Conservation (phyloP, 2,888 invertebrate species). For the Ctena decussata region DNA sequence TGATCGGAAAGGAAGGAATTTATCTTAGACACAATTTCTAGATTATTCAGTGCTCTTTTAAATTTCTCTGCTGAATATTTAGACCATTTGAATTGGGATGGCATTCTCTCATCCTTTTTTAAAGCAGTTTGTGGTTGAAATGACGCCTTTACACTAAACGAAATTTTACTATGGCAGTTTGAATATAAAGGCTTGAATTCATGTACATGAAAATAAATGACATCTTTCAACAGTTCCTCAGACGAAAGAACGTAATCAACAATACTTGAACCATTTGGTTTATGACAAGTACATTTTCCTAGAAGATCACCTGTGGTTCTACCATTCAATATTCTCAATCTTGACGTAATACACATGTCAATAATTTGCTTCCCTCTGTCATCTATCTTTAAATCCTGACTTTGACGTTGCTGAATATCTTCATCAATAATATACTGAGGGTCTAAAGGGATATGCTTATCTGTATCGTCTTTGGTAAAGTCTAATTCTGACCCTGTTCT, state of each 20-base stretch:
- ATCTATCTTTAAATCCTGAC: neutral
- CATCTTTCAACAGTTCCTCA: neutral
- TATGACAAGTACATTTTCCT: slow-evolving; percentile 3
- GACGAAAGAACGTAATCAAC: neutral
- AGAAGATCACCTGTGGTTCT: neutral
- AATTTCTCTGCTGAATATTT: slow-evolving; percentile 2
- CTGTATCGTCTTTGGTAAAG: neutral
- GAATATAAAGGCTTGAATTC: neutral
- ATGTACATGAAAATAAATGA: slow-evolving; percentile 10
- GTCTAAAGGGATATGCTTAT: neutral
- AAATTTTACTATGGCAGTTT: neutral
- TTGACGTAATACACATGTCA: neutral
- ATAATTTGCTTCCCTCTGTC: neutral
- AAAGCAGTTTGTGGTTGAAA: neutral
- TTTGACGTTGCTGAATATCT: neutral
- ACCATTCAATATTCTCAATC: neutral
- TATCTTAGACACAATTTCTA: neutral
- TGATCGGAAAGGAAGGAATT: no score
- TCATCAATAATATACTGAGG: neutral
- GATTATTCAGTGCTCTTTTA: neutral
- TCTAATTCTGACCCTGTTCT: neutral
- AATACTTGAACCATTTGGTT: neutral
- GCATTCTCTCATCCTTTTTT: neutral
- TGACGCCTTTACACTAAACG: neutral
- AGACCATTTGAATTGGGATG: neutral